phyloP scores from a whole-genome alignment of 1,140 invertebrate species.

The Lepidurus packardi region DNA sequence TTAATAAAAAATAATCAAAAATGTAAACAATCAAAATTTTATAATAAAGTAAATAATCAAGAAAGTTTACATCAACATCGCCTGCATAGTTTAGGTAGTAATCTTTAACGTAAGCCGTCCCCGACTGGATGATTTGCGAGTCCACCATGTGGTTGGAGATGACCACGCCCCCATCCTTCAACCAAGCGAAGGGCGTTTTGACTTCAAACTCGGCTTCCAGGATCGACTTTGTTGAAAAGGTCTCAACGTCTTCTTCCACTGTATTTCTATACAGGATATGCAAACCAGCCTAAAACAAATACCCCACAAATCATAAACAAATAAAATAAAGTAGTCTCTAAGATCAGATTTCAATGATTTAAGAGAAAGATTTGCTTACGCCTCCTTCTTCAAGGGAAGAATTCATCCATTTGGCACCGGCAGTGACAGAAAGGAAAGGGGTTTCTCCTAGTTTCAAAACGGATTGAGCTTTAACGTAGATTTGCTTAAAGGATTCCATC shows the following conservation, averaged over 20 bases:
- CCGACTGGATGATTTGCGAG: not conserved
- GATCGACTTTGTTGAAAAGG: not conserved
- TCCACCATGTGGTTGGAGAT: not conserved
- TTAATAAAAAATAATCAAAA: constrained; percentile 7
- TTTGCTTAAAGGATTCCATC: not conserved
- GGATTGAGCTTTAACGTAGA: not conserved
- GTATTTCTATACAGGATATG: not conserved
- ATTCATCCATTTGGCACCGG: constrained; percentile 27
- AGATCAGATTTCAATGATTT: not conserved
- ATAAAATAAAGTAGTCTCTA: not conserved
- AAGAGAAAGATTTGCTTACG: not conserved
- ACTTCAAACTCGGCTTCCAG: constrained; percentile 4
- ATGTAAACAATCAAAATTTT: not conserved
- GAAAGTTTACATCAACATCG: constrained; percentile 16
- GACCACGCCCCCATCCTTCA: not conserved
- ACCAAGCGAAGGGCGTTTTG: constrained; percentile 14
- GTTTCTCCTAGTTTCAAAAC: constrained; percentile 8
- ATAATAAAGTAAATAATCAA: not conserved
- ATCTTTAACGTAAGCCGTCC: not conserved
- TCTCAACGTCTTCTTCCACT: not conserved
- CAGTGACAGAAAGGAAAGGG: not conserved
- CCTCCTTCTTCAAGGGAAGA: constrained; percentile 2
- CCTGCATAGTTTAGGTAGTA: not conserved
- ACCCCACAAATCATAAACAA: not conserved
- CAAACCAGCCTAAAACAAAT: not conserved